phyloP scores from a whole-genome alignment of 2,888 invertebrate species.

The Hydraecia micacea region DNA sequence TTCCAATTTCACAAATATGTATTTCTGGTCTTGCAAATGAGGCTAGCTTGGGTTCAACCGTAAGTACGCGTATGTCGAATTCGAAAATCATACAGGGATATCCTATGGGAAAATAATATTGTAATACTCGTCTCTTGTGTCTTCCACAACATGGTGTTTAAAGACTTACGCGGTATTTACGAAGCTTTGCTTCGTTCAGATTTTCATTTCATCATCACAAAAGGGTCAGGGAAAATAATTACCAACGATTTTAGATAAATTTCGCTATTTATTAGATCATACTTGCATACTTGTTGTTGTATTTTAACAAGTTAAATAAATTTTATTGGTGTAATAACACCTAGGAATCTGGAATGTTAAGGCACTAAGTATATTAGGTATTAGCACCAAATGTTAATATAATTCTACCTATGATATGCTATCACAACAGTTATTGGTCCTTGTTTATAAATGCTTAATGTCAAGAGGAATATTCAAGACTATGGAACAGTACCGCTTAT shows the following conservation, averaged over 20 bases:
- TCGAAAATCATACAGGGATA: not conserved
- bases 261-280: constrained; percentile 19
- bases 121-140: not conserved
- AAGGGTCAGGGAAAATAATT: constrained; percentile 9
- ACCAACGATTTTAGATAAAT: not conserved
- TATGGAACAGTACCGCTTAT: constrained; percentile 28
- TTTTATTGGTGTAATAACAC: constrained; percentile 36
- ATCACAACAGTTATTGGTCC: constrained; percentile 66
- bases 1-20: not conserved
- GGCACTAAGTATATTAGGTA: constrained; percentile 37
- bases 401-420: constrained; percentile 26
- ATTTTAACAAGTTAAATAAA: constrained; percentile 1
- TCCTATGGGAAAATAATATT: not conserved
- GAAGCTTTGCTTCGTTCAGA: not conserved
- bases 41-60: not conserved
- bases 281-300: constrained; percentile 1
- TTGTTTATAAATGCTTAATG: constrained; percentile 13
- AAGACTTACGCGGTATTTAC: not conserved
- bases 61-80: not conserved
- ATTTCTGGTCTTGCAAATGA: not conserved
- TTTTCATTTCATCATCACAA: not conserved
- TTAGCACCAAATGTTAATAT: constrained; percentile 55
- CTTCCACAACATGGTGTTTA: not conserved
- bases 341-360: constrained; percentile 48
- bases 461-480: constrained; percentile 14